Percentiles rank a stretch among this genome's conserved stretches.
These are phyloP conservation scores for Drosophila oshimai DNA, from an alignment of 1,140 invertebrate genomes.

Conservation along the genomic window DNA sequence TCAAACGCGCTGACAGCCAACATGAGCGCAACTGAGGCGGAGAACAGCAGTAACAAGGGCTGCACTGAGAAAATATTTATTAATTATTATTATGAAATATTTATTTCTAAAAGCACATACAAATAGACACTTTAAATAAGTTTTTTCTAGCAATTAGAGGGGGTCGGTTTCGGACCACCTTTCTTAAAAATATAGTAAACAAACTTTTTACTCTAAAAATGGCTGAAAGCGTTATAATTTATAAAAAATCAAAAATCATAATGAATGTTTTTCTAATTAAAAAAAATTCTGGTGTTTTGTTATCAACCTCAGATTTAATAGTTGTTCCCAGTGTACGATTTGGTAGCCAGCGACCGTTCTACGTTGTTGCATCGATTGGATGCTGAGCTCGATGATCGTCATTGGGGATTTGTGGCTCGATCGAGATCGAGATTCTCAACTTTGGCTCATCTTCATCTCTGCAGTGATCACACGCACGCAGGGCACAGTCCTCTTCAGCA, in stretches of 20 bases:
- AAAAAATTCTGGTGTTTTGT: too few relatives aligned
- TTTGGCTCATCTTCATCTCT: slow-evolving; percentile 72
- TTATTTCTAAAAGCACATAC: too few relatives aligned
- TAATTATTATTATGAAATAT: too few relatives aligned
- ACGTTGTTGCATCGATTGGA: slow-evolving; percentile 20
- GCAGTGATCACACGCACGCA: slow-evolving; percentile 49
- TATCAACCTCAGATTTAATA: too few relatives aligned
- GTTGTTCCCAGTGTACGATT: neutral
- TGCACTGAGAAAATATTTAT: slow-evolving; percentile 26
- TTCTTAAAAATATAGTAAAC: too few relatives aligned
- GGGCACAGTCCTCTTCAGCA: slow-evolving; percentile 10
- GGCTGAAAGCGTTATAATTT: too few relatives aligned
- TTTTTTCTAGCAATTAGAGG: too few relatives aligned
- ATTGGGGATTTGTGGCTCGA: slow-evolving; percentile 66
- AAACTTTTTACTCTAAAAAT: too few relatives aligned
- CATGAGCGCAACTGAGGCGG: slow-evolving; percentile 73
- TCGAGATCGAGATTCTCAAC: slow-evolving; percentile 35
- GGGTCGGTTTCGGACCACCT: too few relatives aligned
- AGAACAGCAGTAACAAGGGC: slow-evolving; percentile 44
- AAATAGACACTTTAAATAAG: too few relatives aligned
- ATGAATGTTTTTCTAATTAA: too few relatives aligned
- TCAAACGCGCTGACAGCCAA: slow-evolving; percentile 73
- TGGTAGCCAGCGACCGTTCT: slow-evolving; percentile 24
- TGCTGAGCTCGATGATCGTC: slow-evolving; percentile 50
- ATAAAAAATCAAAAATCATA: too few relatives aligned